Evolutionary conservation across 2,888 invertebrate species (phyloP).

Genomic region (Sarcophaga subvicina): DNA sequence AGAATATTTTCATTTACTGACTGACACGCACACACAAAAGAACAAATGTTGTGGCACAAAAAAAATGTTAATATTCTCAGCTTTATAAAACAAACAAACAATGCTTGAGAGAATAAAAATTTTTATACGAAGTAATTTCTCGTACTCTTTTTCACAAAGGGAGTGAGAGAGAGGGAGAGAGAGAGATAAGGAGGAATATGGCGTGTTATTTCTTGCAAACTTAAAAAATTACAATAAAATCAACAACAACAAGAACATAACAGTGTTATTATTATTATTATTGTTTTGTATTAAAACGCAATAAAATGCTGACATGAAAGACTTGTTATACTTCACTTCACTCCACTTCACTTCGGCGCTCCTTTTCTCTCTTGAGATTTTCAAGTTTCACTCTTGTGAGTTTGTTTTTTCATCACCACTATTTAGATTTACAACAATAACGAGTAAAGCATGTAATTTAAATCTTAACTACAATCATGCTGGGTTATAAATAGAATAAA

Average conservation of each 20-base stretch:
- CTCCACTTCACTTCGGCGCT: background rate
- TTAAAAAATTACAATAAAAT: background rate
- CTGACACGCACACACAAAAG: background rate
- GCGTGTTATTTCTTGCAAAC: conserved; percentile 45
- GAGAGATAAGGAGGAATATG: background rate
- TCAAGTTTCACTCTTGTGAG: background rate
- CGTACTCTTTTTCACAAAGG: no score
- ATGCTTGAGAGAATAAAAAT: no score
- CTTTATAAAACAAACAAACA: no score
- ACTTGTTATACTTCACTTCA: conserved; percentile 16
- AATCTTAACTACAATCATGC: background rate
- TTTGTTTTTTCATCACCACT: background rate
- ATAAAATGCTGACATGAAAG: conserved; percentile 24
- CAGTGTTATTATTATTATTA: conserved; percentile 11
- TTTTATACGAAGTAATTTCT: no score
- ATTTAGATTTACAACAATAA: conserved; percentile 1
- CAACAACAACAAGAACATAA: background rate
- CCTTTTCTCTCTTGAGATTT: background rate
- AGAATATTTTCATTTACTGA: background rate
- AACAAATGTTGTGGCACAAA: background rate
- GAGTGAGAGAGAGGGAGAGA: background rate
- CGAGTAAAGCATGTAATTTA: background rate
- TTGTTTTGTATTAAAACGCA: conserved; percentile 42
- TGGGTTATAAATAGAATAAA: background rate
- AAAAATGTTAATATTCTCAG: background rate